phyloP scores from a whole-genome alignment of 2,888 invertebrate species.

The Aspidapion aeneum region DNA sequence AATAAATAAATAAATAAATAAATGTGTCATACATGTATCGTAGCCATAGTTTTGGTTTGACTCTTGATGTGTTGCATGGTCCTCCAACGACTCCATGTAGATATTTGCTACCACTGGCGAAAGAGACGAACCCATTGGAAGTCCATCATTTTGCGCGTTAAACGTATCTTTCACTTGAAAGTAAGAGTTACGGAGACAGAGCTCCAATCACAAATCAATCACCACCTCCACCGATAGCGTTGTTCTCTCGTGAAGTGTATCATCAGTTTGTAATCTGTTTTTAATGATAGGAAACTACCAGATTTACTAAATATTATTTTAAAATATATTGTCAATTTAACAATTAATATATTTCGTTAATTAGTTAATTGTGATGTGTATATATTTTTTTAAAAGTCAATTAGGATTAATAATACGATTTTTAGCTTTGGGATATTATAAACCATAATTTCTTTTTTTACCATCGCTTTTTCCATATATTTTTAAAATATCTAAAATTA shows the following conservation, averaged over 20 bases:
- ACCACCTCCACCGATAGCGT: background rate
- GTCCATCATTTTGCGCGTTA: background rate
- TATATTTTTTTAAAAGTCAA: too few species aligned
- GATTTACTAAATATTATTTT: too few species aligned
- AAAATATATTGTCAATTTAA: too few species aligned
- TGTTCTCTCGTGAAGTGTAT: background rate
- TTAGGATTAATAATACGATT: too few species aligned
- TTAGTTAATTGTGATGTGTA: too few species aligned
- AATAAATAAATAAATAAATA: too few species aligned
- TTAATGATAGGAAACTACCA: too few species aligned
- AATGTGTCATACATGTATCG: background rate
- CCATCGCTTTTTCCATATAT: too few species aligned
- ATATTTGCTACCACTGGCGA: background rate
- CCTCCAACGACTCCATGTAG: background rate
- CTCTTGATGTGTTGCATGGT: background rate
- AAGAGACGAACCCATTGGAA: conserved; percentile 1
- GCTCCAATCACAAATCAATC: background rate
- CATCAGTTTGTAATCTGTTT: background rate
- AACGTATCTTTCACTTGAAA: background rate
- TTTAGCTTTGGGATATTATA: too few species aligned
- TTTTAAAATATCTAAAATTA: too few species aligned
- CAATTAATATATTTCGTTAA: too few species aligned
- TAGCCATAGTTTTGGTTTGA: background rate
- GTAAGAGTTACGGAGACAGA: background rate
- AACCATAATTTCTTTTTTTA: too few species aligned